Evolutionary conservation across 2,113 vertebrate species (phyloP).

Genomic region (Oncorhynchus mykiss): DNA sequence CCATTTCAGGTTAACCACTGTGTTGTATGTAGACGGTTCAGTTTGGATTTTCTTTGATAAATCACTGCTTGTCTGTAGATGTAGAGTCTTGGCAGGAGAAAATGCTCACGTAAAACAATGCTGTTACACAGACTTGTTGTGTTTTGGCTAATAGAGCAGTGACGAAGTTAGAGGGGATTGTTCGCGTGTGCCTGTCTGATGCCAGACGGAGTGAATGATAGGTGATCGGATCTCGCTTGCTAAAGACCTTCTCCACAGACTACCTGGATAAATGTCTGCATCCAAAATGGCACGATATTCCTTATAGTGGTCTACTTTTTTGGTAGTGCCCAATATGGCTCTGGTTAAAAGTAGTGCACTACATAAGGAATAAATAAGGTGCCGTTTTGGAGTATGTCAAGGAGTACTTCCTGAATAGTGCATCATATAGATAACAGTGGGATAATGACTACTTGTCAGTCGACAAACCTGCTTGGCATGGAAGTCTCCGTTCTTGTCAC

Average conservation of each 20-base stretch:
- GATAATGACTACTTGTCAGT: too few relatives aligned
- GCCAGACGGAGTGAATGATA: conserved; percentile 15
- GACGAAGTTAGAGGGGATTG: conserved; percentile 24
- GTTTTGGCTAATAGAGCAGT: conserved; percentile 39
- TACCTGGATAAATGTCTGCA: too few relatives aligned
- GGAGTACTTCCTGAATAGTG: too few relatives aligned
- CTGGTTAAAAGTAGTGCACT: too few relatives aligned
- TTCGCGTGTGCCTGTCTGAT: conserved; percentile 31
- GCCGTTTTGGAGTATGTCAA: background rate
- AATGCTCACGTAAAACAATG: conserved; percentile 20
- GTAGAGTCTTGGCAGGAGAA: conserved; percentile 40
- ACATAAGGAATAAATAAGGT: too few relatives aligned
- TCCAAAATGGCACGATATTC: too few relatives aligned
- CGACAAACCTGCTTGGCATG: conserved; percentile 87
- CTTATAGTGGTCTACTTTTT: too few relatives aligned
- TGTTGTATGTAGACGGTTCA: background rate
- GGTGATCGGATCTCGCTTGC: background rate
- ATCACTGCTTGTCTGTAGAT: conserved; percentile 43
- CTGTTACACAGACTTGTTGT: conserved; percentile 30
- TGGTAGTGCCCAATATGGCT: too few relatives aligned
- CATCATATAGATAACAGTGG: too few relatives aligned
- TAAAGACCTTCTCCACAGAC: too few relatives aligned
- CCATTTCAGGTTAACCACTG: background rate
- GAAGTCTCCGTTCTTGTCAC: conserved; percentile 91
- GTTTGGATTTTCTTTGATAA: conserved; percentile 32